These are phyloP conservation scores for Brachystomella parvula DNA, from an alignment of 1,140 invertebrate species.

Conservation along the genomic window DNA sequence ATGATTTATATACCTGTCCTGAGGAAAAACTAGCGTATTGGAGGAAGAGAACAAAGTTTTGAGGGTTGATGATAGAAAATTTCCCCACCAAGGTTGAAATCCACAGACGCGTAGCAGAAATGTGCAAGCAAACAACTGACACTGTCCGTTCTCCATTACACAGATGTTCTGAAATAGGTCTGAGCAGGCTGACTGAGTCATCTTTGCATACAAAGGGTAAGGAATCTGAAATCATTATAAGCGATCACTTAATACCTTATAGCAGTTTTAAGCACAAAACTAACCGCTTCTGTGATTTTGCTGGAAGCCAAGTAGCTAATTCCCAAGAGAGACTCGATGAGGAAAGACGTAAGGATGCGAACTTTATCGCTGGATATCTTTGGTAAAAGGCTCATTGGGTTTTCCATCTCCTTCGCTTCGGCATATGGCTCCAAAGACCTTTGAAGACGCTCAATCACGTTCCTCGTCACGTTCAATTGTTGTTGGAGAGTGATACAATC, in stretches of 20 bases:
- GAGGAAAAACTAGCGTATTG: constrained; percentile 67
- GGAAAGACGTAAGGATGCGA: constrained; percentile 63
- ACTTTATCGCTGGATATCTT: constrained; percentile 66
- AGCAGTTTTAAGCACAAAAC: constrained; percentile 49
- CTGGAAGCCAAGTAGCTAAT: constrained; percentile 39
- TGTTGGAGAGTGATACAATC: constrained; percentile 71
- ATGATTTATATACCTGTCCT: constrained; percentile 60
- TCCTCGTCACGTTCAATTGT: constrained; percentile 65
- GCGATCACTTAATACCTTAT: constrained; percentile 45
- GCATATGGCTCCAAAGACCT: constrained; percentile 42
- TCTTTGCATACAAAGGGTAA: constrained; percentile 48
- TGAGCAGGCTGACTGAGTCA: constrained; percentile 55
- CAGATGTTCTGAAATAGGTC: constrained; percentile 61
- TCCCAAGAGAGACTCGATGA: constrained; percentile 66
- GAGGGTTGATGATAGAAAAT: constrained; percentile 72
- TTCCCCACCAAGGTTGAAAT: constrained; percentile 76
- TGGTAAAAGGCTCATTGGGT: constrained; percentile 41
- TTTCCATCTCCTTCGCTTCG: constrained; percentile 31
- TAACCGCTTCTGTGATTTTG: background rate
- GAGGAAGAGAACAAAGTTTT: constrained; percentile 67
- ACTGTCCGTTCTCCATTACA: constrained; percentile 52
- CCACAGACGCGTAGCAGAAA: constrained; percentile 70
- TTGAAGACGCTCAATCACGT: constrained; percentile 63
- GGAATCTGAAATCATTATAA: constrained; percentile 37
- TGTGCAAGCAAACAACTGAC: constrained; percentile 64